A percentile compares a stretch with the other conserved stretches of the same genome.
These are phyloP conservation scores for Holothuria scabra DNA, from an alignment of 53 echinoderm and acorn worm species.

Conservation along the genomic window DNA sequence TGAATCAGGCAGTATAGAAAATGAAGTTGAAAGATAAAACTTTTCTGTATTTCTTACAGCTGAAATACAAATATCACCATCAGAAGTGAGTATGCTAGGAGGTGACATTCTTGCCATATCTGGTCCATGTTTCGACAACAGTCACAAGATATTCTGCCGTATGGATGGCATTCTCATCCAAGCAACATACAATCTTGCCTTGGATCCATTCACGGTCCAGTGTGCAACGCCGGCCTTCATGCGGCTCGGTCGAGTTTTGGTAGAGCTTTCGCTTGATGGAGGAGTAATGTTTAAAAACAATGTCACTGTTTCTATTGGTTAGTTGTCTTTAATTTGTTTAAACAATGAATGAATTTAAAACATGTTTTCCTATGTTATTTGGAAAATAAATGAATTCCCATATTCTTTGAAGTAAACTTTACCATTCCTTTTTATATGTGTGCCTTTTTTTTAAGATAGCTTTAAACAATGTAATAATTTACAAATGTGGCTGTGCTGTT, in stretches of 20 bases:
- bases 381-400: no score
- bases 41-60: conserved; percentile 30
- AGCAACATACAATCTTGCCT: conserved; percentile 67
- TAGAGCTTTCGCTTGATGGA: conserved; percentile 77
- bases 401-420: no score
- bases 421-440: no score
- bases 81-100: conserved; percentile 83
- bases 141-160: conserved; percentile 69
- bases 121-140: conserved; percentile 81
- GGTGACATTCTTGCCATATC: conserved; percentile 92
- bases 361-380: no score
- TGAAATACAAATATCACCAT: conserved; percentile 67
- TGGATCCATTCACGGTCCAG: conserved; percentile 80
- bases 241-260: conserved; percentile 61
- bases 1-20: no score
- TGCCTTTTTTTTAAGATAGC: no score
- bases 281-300: conserved; percentile 66
- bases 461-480: no score
- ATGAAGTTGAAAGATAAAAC: no score
- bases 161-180: conserved; percentile 68
- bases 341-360: no score
- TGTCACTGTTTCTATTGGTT: conserved; percentile 72
- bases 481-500: no score
- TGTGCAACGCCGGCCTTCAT: conserved; percentile 85
- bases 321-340: not conserved